Conservation (phyloP, 2,797 vertebrate genomes). For the Australoheros facetus region DNA sequence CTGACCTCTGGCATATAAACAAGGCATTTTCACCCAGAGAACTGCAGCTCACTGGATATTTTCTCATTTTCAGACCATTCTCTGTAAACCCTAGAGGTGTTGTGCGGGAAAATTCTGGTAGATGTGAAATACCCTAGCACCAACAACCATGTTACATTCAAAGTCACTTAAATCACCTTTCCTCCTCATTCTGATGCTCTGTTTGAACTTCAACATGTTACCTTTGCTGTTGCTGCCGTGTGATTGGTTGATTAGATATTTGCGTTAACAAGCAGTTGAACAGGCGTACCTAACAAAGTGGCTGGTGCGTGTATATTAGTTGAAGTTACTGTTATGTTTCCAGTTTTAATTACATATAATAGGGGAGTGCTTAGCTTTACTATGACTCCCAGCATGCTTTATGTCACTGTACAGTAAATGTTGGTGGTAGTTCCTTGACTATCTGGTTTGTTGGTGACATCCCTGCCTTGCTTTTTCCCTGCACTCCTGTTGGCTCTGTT, state of each 20-base stretch:
- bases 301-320: not conserved
- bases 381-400: conserved; percentile 68
- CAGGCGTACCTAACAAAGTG: not conserved
- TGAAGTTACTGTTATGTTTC: not conserved
- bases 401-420: conserved; percentile 38
- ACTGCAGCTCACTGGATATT: too few species aligned
- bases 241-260: not conserved
- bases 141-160: not conserved
- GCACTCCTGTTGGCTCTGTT: conserved; percentile 50
- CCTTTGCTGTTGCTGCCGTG: not conserved
- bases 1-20: too few species aligned
- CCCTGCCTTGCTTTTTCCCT: conserved; percentile 51
- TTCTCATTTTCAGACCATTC: too few species aligned
- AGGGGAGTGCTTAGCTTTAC: conserved; percentile 13
- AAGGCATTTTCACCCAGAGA: too few species aligned
- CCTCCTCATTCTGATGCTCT: not conserved
- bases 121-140: not conserved
- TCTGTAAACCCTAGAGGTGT: not conserved
- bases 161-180: not conserved
- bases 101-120: not conserved
- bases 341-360: not conserved
- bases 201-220: not conserved
- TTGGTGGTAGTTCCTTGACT: conserved; percentile 42
- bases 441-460: conserved; percentile 60
- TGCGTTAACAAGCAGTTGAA: not conserved